Base-by-base conservation (phyloP, 2,888 invertebrate species). In the Dasysyrphus albostriatus region DNA sequence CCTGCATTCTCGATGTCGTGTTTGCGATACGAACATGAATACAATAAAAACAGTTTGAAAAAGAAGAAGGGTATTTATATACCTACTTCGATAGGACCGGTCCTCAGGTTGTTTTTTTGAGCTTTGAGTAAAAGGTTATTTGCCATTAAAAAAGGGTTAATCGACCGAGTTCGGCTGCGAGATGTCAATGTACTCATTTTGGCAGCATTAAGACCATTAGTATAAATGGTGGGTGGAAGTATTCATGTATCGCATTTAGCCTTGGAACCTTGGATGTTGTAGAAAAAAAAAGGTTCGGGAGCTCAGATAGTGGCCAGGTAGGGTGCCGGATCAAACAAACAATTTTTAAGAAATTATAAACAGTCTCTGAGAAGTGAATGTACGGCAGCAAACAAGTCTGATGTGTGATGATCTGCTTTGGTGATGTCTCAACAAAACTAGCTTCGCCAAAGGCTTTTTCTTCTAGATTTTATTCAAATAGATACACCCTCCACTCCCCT, bases 151-250 rank as follows among this genome's bases (percentile, higher is more conserved):
- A n/a, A 80, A 80, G 75, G 75, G 75, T 80, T 84, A 84, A 79
- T 80, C 80, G 70, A 70, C 69, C 70, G 49, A 74, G 49, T 75
- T 84, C 56, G 80, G 51, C 44, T 80, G 74, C 63, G 16, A 75
- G 75, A 84, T 84, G 83, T 84, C 79, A 84, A 80, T 80, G 83
- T 61, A 63, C 83, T 79, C 8, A 1, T 54, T 44, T 42, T 14
- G 32, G n/a, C 32, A n/a, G 54, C 29, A 51, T 14, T 29, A 29
- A 51, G 14, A 29, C 24, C 24, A 29, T 29, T 29, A 51, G 24
- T 5, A 5, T 10, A 19, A 4, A 24, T 6, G 24, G 24, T 51
- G 24, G 51, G 51, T 29, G 51, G 39, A 19, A 39, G 59, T 24
- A 5, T 44, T 44, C 44, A 44, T n/a, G 44, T 42, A 14, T 39